phyloP scores from a whole-genome alignment of 2,888 invertebrate species.

The Seira ritae region DNA sequence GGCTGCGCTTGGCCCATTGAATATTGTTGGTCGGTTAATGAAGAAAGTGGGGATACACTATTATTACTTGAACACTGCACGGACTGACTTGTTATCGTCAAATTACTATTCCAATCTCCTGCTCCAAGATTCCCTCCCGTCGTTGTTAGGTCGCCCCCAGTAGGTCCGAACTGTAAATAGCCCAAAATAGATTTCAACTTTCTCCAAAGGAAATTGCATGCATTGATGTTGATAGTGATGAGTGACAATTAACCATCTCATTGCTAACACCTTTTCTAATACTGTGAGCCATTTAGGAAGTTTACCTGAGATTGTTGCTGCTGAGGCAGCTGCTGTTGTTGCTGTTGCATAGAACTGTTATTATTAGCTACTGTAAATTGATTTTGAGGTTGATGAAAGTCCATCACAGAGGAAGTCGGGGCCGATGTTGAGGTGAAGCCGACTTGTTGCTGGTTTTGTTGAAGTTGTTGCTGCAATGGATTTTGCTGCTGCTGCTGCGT shows the following conservation, averaged over 20 bases:
- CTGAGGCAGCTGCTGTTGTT: conserved; percentile 58
- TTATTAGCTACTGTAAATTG: conserved; percentile 60
- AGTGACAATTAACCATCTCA: too few relatives aligned
- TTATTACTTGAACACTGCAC: conserved; percentile 66
- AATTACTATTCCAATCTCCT: conserved; percentile 67
- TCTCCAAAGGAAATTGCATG: too few relatives aligned
- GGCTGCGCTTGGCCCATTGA: conserved; percentile 58
- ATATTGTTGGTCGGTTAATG: conserved; percentile 54
- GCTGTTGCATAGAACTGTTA: conserved; percentile 39
- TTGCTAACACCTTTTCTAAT: too few relatives aligned
- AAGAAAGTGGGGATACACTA: conserved; percentile 57
- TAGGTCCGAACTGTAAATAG: conserved; percentile 37
- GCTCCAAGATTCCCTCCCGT: conserved; percentile 4
- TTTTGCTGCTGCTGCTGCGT: conserved; percentile 46
- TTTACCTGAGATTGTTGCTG: conserved; percentile 43
- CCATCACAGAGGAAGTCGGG: conserved; percentile 36
- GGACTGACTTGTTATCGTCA: conserved; percentile 62
- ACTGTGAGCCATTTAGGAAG: too few relatives aligned
- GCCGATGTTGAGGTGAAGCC: conserved; percentile 32
- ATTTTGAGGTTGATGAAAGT: conserved; percentile 56
- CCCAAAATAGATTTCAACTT: not conserved
- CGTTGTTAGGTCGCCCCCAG: not conserved
- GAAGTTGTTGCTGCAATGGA: conserved; percentile 59
- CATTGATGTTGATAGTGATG: too few relatives aligned
- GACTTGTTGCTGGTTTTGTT: conserved; percentile 57